Percentiles rank a stretch among this genome's conserved stretches.
Evolutionary conservation across 2,113 vertebrate genomes (phyloP).

Genomic region (Saccopteryx leptura): DNA sequence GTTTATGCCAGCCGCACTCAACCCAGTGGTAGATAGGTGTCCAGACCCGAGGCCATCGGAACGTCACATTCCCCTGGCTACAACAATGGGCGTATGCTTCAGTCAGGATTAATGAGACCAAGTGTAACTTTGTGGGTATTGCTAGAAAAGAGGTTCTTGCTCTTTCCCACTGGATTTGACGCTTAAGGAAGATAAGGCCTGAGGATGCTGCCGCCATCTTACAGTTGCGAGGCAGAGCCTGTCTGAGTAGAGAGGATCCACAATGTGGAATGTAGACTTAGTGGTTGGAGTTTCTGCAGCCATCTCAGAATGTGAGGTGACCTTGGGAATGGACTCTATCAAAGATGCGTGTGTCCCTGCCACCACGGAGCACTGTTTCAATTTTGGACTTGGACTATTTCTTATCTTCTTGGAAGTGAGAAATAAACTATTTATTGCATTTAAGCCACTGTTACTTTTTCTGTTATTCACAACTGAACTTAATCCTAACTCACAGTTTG

Average conservation of each 20-base stretch:
- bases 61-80: neutral
- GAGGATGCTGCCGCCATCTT: neutral
- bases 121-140: neutral
- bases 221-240: neutral
- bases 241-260: neutral
- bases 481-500: neutral
- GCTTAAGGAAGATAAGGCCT: neutral
- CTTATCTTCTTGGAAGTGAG: conserved; percentile 38
- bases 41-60: neutral
- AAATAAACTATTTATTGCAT: neutral
- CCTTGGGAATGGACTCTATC: neutral
- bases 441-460: neutral
- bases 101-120: neutral
- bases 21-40: neutral
- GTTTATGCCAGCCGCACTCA: neutral
- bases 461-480: conserved; percentile 6
- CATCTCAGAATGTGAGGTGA: neutral
- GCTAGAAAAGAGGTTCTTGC: neutral
- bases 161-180: conserved; percentile 58
- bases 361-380: neutral
- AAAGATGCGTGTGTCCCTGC: neutral
- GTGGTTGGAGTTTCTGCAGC: neutral
- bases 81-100: neutral
- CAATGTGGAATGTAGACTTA: neutral
- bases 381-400: neutral